These are phyloP conservation scores for Hozukius guyotensis DNA, from an alignment of 2,797 vertebrate genomes.

Conservation along the genomic window DNA sequence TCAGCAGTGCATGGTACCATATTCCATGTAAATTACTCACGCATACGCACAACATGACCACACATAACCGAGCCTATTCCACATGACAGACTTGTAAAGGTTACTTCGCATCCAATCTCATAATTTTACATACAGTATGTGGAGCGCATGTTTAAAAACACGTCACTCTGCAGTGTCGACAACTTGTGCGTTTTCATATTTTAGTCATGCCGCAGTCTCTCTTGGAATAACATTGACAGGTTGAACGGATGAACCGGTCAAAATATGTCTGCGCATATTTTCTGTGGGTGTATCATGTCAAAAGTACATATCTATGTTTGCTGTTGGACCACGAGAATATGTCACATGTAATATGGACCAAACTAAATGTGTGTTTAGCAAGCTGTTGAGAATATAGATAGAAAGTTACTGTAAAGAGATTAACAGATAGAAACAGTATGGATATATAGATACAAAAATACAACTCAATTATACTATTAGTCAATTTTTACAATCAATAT, in stretches of 20 bases:
- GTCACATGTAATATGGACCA: not conserved
- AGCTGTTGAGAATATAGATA: not conserved
- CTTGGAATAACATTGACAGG: not conserved
- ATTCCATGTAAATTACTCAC: conserved; percentile 35
- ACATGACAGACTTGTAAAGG: conserved; percentile 16
- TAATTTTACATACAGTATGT: not conserved
- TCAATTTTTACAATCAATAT: not conserved
- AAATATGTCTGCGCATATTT: not conserved
- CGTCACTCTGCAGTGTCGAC: not conserved
- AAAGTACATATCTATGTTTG: not conserved
- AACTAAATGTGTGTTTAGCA: not conserved
- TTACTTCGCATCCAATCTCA: conserved; percentile 7
- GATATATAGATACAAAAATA: not conserved
- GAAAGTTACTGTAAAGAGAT: not conserved
- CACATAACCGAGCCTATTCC: conserved; percentile 14
- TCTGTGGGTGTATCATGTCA: not conserved
- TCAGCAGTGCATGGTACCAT: conserved; percentile 1
- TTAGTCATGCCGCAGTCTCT: not conserved
- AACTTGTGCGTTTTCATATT: conserved; percentile 1
- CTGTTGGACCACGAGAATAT: not conserved
- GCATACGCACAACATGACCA: not conserved
- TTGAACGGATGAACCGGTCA: not conserved
- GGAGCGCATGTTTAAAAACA: not conserved
- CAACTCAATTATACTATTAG: not conserved
- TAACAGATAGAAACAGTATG: not conserved